Percentiles rank a stretch among this genome's conserved stretches.
Conservation (phyloP, 1,140 invertebrate species). For the Zaprionus kolodkinae region DNA sequence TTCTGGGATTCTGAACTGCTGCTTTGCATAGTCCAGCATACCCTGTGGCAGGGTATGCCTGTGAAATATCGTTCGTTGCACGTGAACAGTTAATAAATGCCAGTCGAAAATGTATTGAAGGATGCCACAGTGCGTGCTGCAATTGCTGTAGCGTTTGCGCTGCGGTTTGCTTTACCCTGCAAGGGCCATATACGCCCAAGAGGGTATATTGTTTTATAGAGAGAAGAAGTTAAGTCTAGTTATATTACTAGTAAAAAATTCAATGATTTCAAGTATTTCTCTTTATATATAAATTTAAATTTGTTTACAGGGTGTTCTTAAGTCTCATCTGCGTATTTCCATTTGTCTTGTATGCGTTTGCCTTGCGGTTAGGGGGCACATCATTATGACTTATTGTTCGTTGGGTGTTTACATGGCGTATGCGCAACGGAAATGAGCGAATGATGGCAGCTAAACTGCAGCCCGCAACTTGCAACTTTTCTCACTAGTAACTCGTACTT, state of each 20-base stretch:
- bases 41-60: constrained; percentile 15
- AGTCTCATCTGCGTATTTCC: neutral
- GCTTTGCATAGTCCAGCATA: neutral
- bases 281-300: neutral
- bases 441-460: constrained; percentile 24
- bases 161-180: constrained; percentile 28
- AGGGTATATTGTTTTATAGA: neutral
- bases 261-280: too few relatives aligned
- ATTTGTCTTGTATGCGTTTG: neutral
- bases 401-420: constrained; percentile 66
- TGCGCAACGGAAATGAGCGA: constrained; percentile 66
- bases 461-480: constrained; percentile 25
- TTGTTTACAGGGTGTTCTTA: neutral
- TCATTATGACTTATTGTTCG: constrained; percentile 77
- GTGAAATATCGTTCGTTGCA: constrained; percentile 67
- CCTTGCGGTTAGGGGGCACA: constrained; percentile 18
- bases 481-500: neutral
- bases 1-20: neutral
- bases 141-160: constrained; percentile 48
- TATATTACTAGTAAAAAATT: too few relatives aligned
- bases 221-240: too few relatives aligned
- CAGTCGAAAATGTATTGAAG: constrained; percentile 70
- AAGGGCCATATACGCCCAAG: neutral
- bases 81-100: constrained; percentile 81
- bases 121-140: constrained; percentile 66